Percentiles rank a stretch among this genome's conserved stretches.
Conservation (phyloP, 2,113 vertebrate genomes). For the Colossoma macropomum region DNA sequence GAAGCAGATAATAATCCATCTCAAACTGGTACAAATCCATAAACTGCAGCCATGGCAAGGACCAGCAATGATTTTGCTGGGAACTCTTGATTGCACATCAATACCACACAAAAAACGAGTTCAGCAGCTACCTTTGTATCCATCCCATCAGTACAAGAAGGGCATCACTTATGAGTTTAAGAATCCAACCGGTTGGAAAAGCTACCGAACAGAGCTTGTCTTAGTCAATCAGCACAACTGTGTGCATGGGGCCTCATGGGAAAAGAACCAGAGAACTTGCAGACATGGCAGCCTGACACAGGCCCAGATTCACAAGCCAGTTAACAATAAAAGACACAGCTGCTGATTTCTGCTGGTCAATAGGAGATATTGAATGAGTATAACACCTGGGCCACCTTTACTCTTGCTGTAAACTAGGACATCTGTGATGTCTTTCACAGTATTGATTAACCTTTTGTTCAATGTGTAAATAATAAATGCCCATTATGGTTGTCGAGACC, state of each 20-base stretch:
- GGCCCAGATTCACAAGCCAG: neutral
- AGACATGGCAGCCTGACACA: too few species aligned
- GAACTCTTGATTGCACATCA: slow-evolving; percentile 45
- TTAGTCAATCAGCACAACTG: slow-evolving; percentile 1
- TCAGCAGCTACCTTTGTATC: slow-evolving; percentile 15
- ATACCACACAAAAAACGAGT: slow-evolving; percentile 27
- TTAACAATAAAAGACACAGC: neutral
- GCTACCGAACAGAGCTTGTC: neutral
- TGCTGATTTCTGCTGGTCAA: neutral
- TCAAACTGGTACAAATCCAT: slow-evolving; percentile 44
- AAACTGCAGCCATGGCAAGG: slow-evolving; percentile 27
- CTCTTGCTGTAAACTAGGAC: neutral
- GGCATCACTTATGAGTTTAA: slow-evolving; percentile 3
- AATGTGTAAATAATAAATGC: neutral
- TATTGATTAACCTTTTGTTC: neutral
- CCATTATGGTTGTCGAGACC: too few species aligned
- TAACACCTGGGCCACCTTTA: neutral
- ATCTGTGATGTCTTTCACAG: neutral
- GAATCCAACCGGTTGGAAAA: neutral
- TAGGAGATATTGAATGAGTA: neutral
- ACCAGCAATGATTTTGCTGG: slow-evolving; percentile 34
- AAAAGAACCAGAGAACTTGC: neutral
- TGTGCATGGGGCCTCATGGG: neutral
- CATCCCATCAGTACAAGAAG: slow-evolving; percentile 8
- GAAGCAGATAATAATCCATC: slow-evolving; percentile 21